phyloP scores from a whole-genome alignment of 2,888 invertebrate species.

The Aplocera efformata region DNA sequence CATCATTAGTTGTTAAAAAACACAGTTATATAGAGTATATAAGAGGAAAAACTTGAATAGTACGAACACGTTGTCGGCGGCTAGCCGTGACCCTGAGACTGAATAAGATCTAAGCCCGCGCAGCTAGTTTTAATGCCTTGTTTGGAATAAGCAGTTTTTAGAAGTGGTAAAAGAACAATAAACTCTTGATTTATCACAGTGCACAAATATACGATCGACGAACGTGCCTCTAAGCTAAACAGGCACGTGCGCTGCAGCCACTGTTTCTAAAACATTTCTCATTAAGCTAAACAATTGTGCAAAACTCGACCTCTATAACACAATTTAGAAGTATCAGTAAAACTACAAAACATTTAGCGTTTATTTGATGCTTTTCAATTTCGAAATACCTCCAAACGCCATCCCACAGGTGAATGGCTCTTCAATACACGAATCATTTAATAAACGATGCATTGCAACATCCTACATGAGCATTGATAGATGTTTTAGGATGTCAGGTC shows the following conservation, averaged over 20 bases:
- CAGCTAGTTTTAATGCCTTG: constrained; percentile 13
- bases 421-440: constrained; percentile 11
- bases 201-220: constrained; percentile 36
- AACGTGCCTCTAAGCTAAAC: constrained; percentile 62
- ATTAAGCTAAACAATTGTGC: constrained; percentile 52
- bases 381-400: constrained; percentile 12
- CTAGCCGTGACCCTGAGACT: constrained; percentile 20
- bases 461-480: constrained; percentile 23
- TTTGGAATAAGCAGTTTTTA: constrained; percentile 19
- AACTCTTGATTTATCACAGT: constrained; percentile 42
- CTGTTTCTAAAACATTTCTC: constrained; percentile 70
- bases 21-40: constrained; percentile 2
- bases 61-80: constrained; percentile 6
- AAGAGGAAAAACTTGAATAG: constrained; percentile 9
- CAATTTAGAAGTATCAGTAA: constrained; percentile 18
- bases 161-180: constrained; percentile 27
- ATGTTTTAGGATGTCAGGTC: constrained; percentile 20
- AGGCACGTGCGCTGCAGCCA: constrained; percentile 67
- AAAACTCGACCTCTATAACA: constrained; percentile 26
- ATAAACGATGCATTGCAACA: constrained; percentile 20
- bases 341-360: neutral
- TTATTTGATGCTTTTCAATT: neutral
- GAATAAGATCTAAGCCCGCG: constrained; percentile 8
- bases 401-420: constrained; percentile 29
- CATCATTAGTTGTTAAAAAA: constrained; percentile 2